Percentiles rank a stretch among this genome's conserved stretches.
These are phyloP conservation scores for Yponomeuta evonymella DNA, from an alignment of 2,888 invertebrate genomes.

Conservation along the genomic window DNA sequence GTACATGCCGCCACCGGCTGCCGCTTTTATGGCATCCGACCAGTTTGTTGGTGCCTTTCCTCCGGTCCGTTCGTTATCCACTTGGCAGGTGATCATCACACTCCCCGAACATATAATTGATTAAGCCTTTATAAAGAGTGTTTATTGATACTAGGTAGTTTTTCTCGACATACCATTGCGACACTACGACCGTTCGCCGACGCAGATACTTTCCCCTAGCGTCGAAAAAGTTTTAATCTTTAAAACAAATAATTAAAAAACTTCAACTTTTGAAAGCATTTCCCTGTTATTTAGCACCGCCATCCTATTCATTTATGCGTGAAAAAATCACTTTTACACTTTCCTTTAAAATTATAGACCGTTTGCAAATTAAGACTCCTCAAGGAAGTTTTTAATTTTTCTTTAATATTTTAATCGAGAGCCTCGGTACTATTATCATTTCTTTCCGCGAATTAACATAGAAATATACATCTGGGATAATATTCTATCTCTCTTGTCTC, in stretches of 20 bases:
- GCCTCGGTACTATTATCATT: conserved; percentile 44
- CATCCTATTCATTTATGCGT: conserved; percentile 52
- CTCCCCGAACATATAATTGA: no score
- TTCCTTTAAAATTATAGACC: background rate
- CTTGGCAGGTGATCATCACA: no score
- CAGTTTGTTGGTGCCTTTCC: no score
- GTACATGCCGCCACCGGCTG: no score
- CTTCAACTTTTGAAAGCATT: conserved; percentile 34
- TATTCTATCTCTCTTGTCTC: conserved; percentile 7
- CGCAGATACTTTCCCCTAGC: no score
- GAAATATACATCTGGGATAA: conserved; percentile 37
- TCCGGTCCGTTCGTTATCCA: no score
- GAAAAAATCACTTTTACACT: background rate
- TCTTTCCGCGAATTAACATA: conserved; percentile 41
- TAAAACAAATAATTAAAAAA: background rate
- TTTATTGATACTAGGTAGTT: background rate
- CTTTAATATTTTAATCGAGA: conserved; percentile 33
- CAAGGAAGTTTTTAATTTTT: conserved; percentile 28
- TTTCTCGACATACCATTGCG: background rate
- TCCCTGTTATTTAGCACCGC: conserved; percentile 51
- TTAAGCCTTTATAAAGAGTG: background rate
- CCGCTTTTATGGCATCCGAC: no score
- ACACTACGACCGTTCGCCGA: no score
- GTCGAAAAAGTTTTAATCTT: background rate
- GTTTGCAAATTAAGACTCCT: conserved; percentile 2